Evolutionary conservation across 2,888 invertebrate genomes (phyloP).

Genomic region (Schizaphis graminum): DNA sequence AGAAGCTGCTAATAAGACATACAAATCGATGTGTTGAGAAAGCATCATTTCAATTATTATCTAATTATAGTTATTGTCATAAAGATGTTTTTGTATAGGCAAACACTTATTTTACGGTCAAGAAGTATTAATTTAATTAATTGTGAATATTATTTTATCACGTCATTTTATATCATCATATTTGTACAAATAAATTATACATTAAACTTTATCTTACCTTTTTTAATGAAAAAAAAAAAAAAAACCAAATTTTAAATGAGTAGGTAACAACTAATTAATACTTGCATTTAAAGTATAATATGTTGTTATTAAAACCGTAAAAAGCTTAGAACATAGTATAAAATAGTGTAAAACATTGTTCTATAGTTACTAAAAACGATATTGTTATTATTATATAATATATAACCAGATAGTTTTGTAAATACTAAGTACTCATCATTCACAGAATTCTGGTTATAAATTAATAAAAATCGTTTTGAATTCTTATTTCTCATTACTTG

Average conservation of each 20-base stretch:
- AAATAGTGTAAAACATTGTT: neutral
- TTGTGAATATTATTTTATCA: neutral
- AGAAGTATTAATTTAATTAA: neutral
- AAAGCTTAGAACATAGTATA: neutral
- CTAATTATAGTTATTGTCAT: neutral
- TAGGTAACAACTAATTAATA: neutral
- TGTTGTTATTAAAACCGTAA: neutral
- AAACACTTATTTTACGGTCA: neutral
- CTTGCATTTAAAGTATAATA: neutral
- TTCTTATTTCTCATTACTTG: neutral
- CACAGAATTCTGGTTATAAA: neutral
- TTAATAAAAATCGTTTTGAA: neutral
- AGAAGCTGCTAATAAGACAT: no score
- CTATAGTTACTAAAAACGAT: neutral
- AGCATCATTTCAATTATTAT: no score
- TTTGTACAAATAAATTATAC: neutral
- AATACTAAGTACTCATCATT: neutral
- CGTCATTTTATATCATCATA: neutral
- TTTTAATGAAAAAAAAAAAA: no score
- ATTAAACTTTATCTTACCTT: neutral
- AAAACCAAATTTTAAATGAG: neutral
- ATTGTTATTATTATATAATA: neutral
- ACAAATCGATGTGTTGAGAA: no score
- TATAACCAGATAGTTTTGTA: neutral
- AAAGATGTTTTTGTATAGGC: no score